phyloP scores from a whole-genome alignment of 1,140 invertebrate genomes.

The Nautilus pompilius region DNA sequence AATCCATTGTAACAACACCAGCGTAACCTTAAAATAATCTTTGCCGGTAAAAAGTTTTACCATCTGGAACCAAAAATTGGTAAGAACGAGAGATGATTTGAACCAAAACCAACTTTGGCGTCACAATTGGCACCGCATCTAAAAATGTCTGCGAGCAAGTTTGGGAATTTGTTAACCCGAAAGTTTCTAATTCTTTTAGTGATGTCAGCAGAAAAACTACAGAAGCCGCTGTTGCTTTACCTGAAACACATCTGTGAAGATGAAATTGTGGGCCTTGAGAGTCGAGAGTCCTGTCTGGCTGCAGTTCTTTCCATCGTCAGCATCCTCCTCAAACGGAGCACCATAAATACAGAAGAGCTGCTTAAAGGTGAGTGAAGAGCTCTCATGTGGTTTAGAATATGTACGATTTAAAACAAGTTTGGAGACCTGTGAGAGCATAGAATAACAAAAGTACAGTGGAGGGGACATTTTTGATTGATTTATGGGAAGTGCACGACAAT shows the following conservation, averaged over 20 bases:
- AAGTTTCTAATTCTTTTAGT: constrained; percentile 21
- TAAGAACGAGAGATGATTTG: no score
- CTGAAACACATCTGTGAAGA: constrained; percentile 30
- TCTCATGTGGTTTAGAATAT: neutral
- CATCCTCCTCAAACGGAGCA: constrained; percentile 19
- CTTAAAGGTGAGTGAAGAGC: constrained; percentile 22
- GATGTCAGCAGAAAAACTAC: constrained; percentile 13
- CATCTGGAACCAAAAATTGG: no score
- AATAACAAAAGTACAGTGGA: neutral
- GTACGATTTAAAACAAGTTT: neutral
- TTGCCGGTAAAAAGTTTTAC: no score
- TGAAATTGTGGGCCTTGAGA: constrained; percentile 32
- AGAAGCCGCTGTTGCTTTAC: constrained; percentile 21
- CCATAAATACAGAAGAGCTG: constrained; percentile 13
- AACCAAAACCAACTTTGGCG: no score
- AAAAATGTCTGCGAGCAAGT: no score
- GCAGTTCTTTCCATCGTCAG: constrained; percentile 32
- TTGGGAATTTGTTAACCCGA: no score
- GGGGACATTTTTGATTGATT: no score
- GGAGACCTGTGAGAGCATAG: neutral
- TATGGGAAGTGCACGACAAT: no score
- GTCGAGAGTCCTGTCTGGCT: constrained; percentile 17
- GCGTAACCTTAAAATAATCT: no score
- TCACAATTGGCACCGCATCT: no score
- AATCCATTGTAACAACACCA: no score